Evolutionary conservation across 2,888 invertebrate species (phyloP).

Genomic region (Eucriotettix oculatus): DNA sequence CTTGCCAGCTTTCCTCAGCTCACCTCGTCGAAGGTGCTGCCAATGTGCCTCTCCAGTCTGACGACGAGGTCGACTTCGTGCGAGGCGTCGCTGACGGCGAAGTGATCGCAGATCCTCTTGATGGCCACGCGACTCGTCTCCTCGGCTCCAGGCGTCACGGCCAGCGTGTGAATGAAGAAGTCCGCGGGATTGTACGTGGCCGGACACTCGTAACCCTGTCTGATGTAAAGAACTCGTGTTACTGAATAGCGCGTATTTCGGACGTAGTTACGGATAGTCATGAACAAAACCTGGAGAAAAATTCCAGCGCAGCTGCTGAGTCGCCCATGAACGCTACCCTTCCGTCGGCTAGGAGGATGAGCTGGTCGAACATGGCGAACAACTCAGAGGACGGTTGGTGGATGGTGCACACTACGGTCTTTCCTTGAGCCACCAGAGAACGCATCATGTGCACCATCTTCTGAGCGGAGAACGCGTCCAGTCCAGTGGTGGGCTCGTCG

Average conservation of each 20-base stretch:
- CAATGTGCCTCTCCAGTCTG: slow-evolving; percentile 52
- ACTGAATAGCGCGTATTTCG: no score
- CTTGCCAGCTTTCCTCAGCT: slow-evolving; percentile 2
- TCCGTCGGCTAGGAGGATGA: slow-evolving; percentile 67
- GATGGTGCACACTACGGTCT: slow-evolving; percentile 81
- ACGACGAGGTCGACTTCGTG: slow-evolving; percentile 60
- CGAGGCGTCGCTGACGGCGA: slow-evolving; percentile 58
- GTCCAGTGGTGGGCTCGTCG: slow-evolving; percentile 90
- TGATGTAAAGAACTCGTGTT: slow-evolving; percentile 20
- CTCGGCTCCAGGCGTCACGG: slow-evolving; percentile 62
- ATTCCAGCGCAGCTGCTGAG: slow-evolving; percentile 41
- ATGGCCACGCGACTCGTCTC: slow-evolving; percentile 50
- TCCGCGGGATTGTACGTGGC: slow-evolving; percentile 79
- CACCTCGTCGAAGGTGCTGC: slow-evolving; percentile 32
- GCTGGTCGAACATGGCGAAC: slow-evolving; percentile 64
- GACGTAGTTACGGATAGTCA: no score
- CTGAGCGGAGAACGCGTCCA: slow-evolving; percentile 84
- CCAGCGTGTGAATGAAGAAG: slow-evolving; percentile 69
- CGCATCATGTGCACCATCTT: slow-evolving; percentile 58
- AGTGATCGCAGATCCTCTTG: slow-evolving; percentile 58
- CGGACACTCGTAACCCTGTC: slow-evolving; percentile 60
- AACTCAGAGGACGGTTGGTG: slow-evolving; percentile 86
- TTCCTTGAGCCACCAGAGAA: slow-evolving; percentile 53
- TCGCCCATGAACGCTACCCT: slow-evolving; percentile 70
- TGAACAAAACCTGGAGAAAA: slow-evolving; percentile 44